These are phyloP conservation scores for Vulpes vulpes DNA, from an alignment of 2,113 vertebrate species.

Conservation along the genomic window DNA sequence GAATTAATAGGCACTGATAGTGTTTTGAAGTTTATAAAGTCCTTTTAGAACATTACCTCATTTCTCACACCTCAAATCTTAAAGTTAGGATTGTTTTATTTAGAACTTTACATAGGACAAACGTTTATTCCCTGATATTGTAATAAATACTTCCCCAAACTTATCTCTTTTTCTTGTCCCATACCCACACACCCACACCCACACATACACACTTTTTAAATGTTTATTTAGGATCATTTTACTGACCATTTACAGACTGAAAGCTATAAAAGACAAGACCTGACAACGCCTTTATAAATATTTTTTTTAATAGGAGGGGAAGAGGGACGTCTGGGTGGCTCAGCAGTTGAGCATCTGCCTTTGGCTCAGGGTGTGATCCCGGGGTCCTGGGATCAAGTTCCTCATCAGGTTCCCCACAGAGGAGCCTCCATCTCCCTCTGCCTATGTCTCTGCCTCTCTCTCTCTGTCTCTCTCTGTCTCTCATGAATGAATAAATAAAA, in stretches of 20 bases:
- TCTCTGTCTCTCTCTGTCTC: too few species aligned
- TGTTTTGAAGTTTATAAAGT: background rate
- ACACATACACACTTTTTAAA: background rate
- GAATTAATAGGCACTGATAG: background rate
- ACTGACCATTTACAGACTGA: background rate
- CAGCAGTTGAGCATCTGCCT: too few species aligned
- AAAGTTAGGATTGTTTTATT: background rate
- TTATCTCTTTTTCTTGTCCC: background rate
- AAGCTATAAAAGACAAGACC: background rate
- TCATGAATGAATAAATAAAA: too few species aligned
- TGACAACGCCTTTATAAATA: background rate
- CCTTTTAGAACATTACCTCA: background rate
- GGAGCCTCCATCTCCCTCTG: too few species aligned
- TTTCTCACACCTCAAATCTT: background rate
- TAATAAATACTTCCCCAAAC: background rate
- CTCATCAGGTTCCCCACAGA: too few species aligned
- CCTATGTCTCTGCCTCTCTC: too few species aligned
- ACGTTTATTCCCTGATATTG: background rate
- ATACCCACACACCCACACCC: background rate
- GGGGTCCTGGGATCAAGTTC: too few species aligned
- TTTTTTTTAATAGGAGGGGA: background rate
- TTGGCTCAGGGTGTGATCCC: too few species aligned
- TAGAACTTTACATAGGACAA: background rate
- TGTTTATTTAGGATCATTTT: slow-evolving; percentile 3
- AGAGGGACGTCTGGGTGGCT: background rate